Conservation (phyloP, 2,888 invertebrate genomes). For the Ametastegia equiseti region DNA sequence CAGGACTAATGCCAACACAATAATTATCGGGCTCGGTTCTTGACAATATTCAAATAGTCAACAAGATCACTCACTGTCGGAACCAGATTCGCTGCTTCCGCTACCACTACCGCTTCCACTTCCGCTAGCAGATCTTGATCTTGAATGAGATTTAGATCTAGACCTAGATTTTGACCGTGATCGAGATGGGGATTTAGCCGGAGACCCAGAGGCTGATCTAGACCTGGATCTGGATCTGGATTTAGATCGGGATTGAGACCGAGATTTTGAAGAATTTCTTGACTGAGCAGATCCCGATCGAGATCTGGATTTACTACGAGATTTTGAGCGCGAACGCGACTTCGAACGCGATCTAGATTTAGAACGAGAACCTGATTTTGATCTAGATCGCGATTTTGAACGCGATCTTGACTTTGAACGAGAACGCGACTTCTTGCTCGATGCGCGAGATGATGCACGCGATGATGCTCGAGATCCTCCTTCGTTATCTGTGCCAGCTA, state of each 20-base stretch:
- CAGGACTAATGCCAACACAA: neutral
- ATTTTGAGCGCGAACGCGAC: constrained; percentile 61
- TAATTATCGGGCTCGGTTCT: neutral
- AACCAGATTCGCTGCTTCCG: constrained; percentile 68
- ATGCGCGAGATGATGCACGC: constrained; percentile 71
- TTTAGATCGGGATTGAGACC: constrained; percentile 64
- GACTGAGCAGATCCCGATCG: constrained; percentile 65
- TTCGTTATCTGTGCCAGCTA: constrained; percentile 73
- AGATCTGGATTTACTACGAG: constrained; percentile 62
- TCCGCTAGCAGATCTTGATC: constrained; percentile 66
- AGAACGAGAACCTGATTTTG: constrained; percentile 61
- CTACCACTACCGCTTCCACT: constrained; percentile 71
- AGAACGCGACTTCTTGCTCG: constrained; percentile 68
- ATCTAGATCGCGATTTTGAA: constrained; percentile 65
- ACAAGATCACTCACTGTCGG: constrained; percentile 65
- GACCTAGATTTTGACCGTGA: constrained; percentile 58
- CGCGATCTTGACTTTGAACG: constrained; percentile 65
- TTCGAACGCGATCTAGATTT: constrained; percentile 67
- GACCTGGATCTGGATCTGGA: constrained; percentile 64
- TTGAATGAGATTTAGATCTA: constrained; percentile 60
- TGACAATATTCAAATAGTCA: neutral
- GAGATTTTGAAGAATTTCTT: constrained; percentile 54
- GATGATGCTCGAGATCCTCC: constrained; percentile 75
- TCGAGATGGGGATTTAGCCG: constrained; percentile 58
- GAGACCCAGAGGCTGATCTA: constrained; percentile 58